Percentiles rank a stretch among this genome's conserved stretches.
Evolutionary conservation across 2,113 vertebrate genomes (phyloP).

Genomic region (Myrmophylax atrothorax): DNA sequence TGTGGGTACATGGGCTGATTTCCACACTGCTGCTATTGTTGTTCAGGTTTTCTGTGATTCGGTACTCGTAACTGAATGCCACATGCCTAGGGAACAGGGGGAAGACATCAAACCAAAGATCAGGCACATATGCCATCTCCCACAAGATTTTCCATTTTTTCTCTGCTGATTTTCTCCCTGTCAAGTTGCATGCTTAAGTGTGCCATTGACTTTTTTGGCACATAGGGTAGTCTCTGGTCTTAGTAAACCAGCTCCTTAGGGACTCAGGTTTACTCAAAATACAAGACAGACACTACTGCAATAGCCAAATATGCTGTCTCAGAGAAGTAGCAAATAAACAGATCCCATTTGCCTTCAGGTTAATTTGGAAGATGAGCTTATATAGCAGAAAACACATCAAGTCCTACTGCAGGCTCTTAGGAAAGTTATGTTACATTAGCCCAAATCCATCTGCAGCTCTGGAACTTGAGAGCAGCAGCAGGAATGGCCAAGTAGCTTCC

Average conservation of each 20-base stretch:
- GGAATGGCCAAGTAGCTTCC: constrained; percentile 34
- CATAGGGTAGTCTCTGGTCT: neutral
- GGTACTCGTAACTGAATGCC: neutral
- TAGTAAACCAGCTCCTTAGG: neutral
- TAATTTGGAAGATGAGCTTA: neutral
- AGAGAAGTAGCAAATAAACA: constrained; percentile 30
- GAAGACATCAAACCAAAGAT: neutral
- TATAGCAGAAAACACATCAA: neutral
- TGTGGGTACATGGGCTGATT: neutral
- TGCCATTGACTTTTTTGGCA: neutral
- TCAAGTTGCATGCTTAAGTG: neutral
- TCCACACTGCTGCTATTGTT: constrained; percentile 25
- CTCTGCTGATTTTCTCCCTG: neutral
- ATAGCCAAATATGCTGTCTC: neutral
- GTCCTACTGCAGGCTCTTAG: neutral
- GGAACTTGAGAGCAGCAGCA: constrained; percentile 27
- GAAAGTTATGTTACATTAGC: constrained; percentile 6
- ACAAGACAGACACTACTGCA: neutral
- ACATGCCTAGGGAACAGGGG: neutral
- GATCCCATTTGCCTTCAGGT: neutral
- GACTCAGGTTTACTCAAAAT: neutral
- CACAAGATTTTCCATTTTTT: neutral
- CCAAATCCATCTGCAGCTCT: neutral
- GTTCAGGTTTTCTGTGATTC: constrained; percentile 8
- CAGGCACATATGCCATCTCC: neutral